phyloP scores from a whole-genome alignment of 2,888 invertebrate genomes.

The Caenorhabditis drosophilae region DNA sequence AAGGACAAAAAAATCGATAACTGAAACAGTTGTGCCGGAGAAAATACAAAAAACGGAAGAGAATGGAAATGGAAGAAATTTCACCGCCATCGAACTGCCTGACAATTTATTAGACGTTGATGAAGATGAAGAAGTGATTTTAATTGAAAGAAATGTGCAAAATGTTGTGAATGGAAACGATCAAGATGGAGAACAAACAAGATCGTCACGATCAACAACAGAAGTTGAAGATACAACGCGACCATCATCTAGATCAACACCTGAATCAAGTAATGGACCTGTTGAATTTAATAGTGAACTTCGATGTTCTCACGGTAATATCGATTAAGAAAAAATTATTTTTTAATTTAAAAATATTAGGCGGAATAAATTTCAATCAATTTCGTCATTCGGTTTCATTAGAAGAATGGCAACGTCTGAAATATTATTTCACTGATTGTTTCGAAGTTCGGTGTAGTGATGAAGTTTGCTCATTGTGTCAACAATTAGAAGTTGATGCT shows the following conservation, averaged over 20 bases:
- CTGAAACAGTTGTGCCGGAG: constrained; percentile 13
- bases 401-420: constrained; percentile 57
- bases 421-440: constrained; percentile 20
- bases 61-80: background rate
- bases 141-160: background rate
- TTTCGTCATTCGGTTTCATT: constrained; percentile 43
- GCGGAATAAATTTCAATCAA: constrained; percentile 42
- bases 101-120: constrained; percentile 12
- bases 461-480: constrained; percentile 30
- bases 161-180: background rate
- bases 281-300: constrained; percentile 44
- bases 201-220: background rate
- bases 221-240: background rate
- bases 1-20: constrained; percentile 1
- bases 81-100: background rate
- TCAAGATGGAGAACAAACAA: too few species aligned
- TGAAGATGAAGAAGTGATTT: background rate
- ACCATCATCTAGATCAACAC: constrained; percentile 4
- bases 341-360: constrained; percentile 11
- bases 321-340: background rate
- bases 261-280: background rate
- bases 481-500: constrained; percentile 22
- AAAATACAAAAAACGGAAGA: constrained; percentile 22
- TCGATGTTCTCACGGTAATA: constrained; percentile 39
- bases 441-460: constrained; percentile 31